These are phyloP conservation scores for Ctenoplectra terminalis DNA, from an alignment of 1,140 invertebrate genomes.

Conservation along the genomic window DNA sequence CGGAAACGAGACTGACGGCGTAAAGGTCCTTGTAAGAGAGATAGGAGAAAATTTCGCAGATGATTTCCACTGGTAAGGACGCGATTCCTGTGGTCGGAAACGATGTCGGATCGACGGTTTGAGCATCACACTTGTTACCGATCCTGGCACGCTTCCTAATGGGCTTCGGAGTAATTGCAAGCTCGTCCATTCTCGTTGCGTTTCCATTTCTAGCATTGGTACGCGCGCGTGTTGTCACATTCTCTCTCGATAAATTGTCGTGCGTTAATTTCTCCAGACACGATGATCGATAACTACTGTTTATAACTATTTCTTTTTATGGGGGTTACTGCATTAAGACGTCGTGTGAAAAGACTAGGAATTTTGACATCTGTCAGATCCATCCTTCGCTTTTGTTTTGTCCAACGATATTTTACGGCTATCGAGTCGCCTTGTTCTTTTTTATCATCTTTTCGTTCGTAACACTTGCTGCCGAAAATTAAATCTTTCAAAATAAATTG, in stretches of 20 bases:
- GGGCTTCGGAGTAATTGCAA: slow-evolving; percentile 31
- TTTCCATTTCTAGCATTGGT: slow-evolving; percentile 47
- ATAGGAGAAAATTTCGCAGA: slow-evolving; percentile 69
- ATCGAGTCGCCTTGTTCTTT: background rate
- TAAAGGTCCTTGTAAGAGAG: slow-evolving; percentile 62
- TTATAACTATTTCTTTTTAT: background rate
- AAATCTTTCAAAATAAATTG: background rate
- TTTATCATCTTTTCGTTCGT: background rate
- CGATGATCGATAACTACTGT: background rate
- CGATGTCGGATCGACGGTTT: background rate
- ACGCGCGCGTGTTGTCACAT: slow-evolving; percentile 26
- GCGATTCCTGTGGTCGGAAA: background rate
- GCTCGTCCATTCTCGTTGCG: slow-evolving; percentile 49
- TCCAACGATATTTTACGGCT: background rate
- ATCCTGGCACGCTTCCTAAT: slow-evolving; percentile 52
- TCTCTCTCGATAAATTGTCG: background rate
- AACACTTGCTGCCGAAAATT: too few species aligned
- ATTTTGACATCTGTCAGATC: slow-evolving; percentile 44
- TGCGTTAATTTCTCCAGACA: background rate
- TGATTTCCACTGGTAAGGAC: slow-evolving; percentile 68
- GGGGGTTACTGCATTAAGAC: slow-evolving; percentile 3
- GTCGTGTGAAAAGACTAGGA: slow-evolving; percentile 20
- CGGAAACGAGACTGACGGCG: slow-evolving; percentile 59
- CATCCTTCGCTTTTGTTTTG: slow-evolving; percentile 21
- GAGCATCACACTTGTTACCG: slow-evolving; percentile 15